Evolutionary conservation across 1,140 invertebrate species (phyloP), one percentile per base, ranked within the genome.

Genomic region (Elymnias hypermnestra): DNA sequence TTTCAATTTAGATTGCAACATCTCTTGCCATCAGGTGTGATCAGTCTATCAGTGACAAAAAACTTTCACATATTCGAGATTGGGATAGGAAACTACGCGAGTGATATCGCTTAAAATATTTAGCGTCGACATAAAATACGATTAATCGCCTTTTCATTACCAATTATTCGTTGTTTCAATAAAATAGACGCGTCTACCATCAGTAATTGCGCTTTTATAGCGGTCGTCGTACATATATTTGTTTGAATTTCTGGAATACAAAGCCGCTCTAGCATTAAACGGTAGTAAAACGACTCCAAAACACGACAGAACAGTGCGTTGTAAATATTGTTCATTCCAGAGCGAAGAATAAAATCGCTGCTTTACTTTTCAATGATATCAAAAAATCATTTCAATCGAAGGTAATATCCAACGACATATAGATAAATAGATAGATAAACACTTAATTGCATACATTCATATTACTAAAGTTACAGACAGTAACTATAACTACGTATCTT

Each of bases 211-310:
- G 13, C 22, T 49, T 31, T 36, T 36, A 49, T 39, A 14, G 15
- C 15, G 46, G 21, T 31, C 18, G 26, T 39, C 13, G 17, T 29
- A 12, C 26, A n/a, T 39, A 45, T 22, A 54, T 53, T 44, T 50
- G 46, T 51, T 41, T 48, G 52, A 48, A 45, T 55, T 43, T 54
- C 31, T 38, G 39, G 15, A 12, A 13, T 43, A 55, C 52, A 59
- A 59, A 51, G 23, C 35, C 43, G 33, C 36, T 41, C 42, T 28
- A 42, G 28, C 33, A 48, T 59, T 55, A 40, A 49, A 43, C 40
- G 41, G 47, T 26, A 55, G 44, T 59, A 59, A 59, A 59, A 59
- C 26, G 48, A 40, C 44, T 37, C 51, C 47, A 47, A 33, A 51
- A 46, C 31, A 43, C 9, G 21, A 44, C 47, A 52, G 48, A 49